Base-by-base conservation (phyloP, 2,888 invertebrate genomes). In the Synanthedon myopaeformis region DNA sequence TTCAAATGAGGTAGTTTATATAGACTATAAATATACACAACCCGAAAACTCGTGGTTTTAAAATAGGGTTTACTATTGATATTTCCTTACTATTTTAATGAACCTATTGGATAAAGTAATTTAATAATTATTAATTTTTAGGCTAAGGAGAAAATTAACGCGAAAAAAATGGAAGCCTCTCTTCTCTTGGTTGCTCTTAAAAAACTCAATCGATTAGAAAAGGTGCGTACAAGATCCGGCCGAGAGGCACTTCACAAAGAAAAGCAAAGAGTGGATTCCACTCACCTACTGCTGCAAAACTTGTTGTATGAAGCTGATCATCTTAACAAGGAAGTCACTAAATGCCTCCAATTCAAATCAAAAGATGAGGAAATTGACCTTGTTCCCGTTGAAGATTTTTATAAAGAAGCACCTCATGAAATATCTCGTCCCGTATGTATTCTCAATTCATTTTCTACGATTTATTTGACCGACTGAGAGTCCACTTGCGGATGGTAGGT, bases 291-390 rank as follows among this genome's bases (percentile, higher is more conserved):
- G 64, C 88, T 97, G 54, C 97, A 98, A 80, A 98, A 98, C 83
- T 89, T 98, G 52, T 84, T 97, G 4, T 98, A 98, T 76, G 98
- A 98, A 89, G 93, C 95, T 8, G 94, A 96, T 72, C 97, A 98
- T 85, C 88, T 98, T 17, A 94, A 96, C 63, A 96, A 96, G 64
- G 98, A 98, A 89, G 96, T 96, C n/a, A 92, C 94, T 17, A 96
- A 96, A 69, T 98, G 98, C 71, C 90, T 96, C 56, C 96, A 97
- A 71, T 98, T 97, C 74, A 97, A 96, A 73, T 97, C 97, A 10
- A 95, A 96, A 76, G 97, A 98, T 89, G 96, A 97, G 81, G 93
- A 94, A 69, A 96, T 98, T 66, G 94, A 96, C 68, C 87, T 98
- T 52, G 93, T 98, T 1, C 81, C 94, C 0, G 89, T 94, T 52